Evolutionary conservation across 2,888 invertebrate genomes (phyloP).

Genomic region (Antheraea yamamai): DNA sequence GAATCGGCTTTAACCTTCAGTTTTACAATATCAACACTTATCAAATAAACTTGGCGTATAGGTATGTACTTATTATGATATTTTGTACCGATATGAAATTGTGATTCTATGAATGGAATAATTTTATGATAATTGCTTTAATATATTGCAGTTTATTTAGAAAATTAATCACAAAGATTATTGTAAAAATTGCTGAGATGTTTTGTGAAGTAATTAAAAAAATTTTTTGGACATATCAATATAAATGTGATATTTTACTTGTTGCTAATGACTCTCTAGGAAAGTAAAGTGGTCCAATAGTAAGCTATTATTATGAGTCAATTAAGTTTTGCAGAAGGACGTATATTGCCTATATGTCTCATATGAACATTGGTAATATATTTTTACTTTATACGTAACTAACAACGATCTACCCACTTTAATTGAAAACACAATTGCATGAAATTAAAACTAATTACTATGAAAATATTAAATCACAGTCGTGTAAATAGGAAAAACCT

Average conservation of each 20-base stretch:
- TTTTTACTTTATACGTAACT: not conserved
- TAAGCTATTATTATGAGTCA: too few relatives aligned
- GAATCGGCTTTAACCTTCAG: constrained; percentile 22
- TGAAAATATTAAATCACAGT: constrained; percentile 10
- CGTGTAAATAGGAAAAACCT: constrained; percentile 48
- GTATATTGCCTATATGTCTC: too few relatives aligned
- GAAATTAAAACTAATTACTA: constrained; percentile 10
- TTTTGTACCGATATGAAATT: not conserved
- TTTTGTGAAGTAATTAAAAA: too few relatives aligned
- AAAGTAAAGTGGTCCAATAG: too few relatives aligned
- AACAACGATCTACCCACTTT: not conserved
- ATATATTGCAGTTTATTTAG: not conserved
- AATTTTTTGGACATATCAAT: too few relatives aligned
- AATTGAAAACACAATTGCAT: not conserved
- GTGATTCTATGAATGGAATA: not conserved
- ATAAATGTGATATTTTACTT: too few relatives aligned
- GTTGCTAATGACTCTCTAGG: too few relatives aligned
- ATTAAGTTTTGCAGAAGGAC: too few relatives aligned
- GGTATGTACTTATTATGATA: not conserved
- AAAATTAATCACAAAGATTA: too few relatives aligned
- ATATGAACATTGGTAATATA: not conserved
- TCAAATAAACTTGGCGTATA: constrained; percentile 11
- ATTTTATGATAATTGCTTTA: not conserved
- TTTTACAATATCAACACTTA: constrained; percentile 15
- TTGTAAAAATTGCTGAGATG: too few relatives aligned